A percentile compares a stretch with the other conserved stretches of the same genome.
Evolutionary conservation across 2,888 invertebrate species (phyloP).

Genomic region (Meloe dianella): DNA sequence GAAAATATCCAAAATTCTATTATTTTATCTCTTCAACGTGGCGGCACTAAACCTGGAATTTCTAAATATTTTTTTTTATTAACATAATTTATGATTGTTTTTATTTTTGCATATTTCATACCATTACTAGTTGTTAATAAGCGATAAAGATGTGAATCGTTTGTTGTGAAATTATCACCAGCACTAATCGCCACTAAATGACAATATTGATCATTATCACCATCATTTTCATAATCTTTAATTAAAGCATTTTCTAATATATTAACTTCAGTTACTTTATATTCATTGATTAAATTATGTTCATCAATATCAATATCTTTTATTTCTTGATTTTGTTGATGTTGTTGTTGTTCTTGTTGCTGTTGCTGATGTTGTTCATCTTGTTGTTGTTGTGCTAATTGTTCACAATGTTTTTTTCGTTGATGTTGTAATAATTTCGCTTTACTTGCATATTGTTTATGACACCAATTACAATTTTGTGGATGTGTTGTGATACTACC

Average conservation of each 20-base stretch:
- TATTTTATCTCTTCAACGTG: conserved; percentile 47
- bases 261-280: conserved; percentile 30
- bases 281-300: conserved; percentile 12
- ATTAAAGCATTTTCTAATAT: conserved; percentile 23
- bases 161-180: conserved; percentile 27
- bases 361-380: conserved; percentile 13
- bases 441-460: conserved; percentile 86
- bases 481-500: conserved; percentile 75
- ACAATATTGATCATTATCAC: conserved; percentile 35
- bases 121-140: conserved; percentile 55
- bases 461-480: conserved; percentile 79
- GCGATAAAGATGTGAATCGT: conserved; percentile 52
- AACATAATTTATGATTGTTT: conserved; percentile 10
- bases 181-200: conserved; percentile 27
- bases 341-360: not conserved
- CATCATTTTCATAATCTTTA: conserved; percentile 22
- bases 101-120: conserved; percentile 29
- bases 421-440: conserved; percentile 75
- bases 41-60: conserved; percentile 51
- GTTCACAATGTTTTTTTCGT: conserved; percentile 66
- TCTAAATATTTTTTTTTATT: conserved; percentile 15
- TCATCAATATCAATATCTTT: not conserved
- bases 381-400: conserved; percentile 45
- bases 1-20: conserved; percentile 36
- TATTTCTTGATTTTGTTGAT: conserved; percentile 2